Percentiles rank a stretch among this genome's conserved stretches.
These are phyloP conservation scores for Archaeoteleia sp. DNA, from an alignment of 2,888 invertebrate genomes.

Conservation along the genomic window DNA sequence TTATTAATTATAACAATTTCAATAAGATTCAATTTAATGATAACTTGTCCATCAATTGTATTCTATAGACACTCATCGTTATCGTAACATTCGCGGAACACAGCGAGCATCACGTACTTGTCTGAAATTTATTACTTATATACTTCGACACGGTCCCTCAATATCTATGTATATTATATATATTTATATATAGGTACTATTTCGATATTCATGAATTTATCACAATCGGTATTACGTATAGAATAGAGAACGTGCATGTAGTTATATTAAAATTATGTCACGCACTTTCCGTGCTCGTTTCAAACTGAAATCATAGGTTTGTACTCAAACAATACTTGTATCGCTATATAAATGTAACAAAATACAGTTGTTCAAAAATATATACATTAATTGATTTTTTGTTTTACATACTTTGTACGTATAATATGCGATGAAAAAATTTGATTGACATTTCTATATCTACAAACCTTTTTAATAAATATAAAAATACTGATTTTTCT, in stretches of 20 bases:
- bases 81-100: no score
- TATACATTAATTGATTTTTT: constrained; percentile 13
- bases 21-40: no score
- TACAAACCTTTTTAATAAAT: constrained; percentile 47
- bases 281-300: background rate
- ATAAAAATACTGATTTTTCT: constrained; percentile 47
- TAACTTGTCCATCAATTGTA: no score
- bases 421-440: constrained; percentile 26
- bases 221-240: constrained; percentile 51
- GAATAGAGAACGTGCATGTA: constrained; percentile 52
- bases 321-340: no score
- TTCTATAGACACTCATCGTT: no score
- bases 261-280: background rate
- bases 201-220: constrained; percentile 49
- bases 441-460: constrained; percentile 37
- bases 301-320: no score
- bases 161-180: constrained; percentile 33
- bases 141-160: constrained; percentile 29
- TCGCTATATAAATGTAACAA: no score
- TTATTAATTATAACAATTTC: no score
- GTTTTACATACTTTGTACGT: constrained; percentile 45
- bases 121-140: constrained; percentile 28
- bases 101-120: constrained; percentile 34
- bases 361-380: constrained; percentile 7
- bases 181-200: constrained; percentile 37